Conservation (phyloP, 92 coral and sea anemone genomes). For the Epizoanthus rinbou region DNA sequence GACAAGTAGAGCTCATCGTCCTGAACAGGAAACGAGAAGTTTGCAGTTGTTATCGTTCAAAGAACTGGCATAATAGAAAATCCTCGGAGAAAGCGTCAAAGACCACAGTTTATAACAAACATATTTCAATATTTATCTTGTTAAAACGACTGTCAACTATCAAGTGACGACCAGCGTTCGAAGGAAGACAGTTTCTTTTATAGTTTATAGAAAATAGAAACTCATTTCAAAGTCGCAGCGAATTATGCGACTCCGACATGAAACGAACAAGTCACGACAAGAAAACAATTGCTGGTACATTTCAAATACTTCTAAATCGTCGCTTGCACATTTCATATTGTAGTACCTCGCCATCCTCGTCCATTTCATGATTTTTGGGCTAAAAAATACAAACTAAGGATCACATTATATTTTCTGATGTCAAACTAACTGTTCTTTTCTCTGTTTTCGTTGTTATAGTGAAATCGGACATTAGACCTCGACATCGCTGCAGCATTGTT, state of each 20-base stretch:
- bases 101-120: too few relatives aligned
- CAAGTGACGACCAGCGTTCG: too few relatives aligned
- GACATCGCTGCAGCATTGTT: background rate
- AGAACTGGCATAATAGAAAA: too few relatives aligned
- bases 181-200: background rate
- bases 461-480: background rate
- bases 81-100: too few relatives aligned
- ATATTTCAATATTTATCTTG: too few relatives aligned
- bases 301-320: background rate
- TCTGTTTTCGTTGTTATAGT: background rate
- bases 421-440: background rate
- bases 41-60: background rate
- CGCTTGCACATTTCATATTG: background rate
- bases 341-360: background rate
- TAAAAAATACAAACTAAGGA: background rate
- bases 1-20: background rate
- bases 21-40: background rate
- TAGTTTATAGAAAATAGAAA: too few relatives aligned
- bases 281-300: background rate
- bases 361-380: background rate
- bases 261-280: background rate
- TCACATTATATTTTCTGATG: background rate
- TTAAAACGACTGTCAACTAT: too few relatives aligned
- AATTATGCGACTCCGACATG: background rate
- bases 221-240: background rate